Evolutionary conservation across 2,888 invertebrate species (phyloP), one percentile per base, ranked within the genome.

Genomic region (Eristalis pertinax): DNA sequence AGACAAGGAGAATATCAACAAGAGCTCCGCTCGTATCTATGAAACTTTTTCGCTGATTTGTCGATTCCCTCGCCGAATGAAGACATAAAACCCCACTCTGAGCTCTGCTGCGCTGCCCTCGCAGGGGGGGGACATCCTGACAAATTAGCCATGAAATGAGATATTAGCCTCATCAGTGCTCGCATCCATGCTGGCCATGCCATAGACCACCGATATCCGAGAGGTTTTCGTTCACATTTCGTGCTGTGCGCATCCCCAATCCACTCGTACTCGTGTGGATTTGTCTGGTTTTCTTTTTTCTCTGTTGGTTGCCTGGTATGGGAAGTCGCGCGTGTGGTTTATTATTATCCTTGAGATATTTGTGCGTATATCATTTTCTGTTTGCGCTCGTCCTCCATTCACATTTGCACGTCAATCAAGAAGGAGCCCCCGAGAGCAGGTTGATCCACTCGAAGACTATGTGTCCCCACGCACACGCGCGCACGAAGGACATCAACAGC

Each of bases 91-190:
- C n/a, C 19, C 50, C 50, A 22, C 50, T 19, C 8, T n/a, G n/a
- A 50, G 19, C 50, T 38, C 13, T 38, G 38, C 8, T 2, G 13
- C 13, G 35, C 43, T n/a, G n/a, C n/a, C 15, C 58, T 10, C 10
- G 10, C n/a, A n/a, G n/a, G n/a, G n/a, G 2, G 24, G 26, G 13
- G 13, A 24, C 8, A 60, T 26, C 15, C 7, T 60, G 24, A 26
- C 60, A 60, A 29, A 60, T 60, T 60, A 60, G 24, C 60, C 60
- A 29, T 60, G 60, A 60, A 60, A 60, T 15, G 60, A 60, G 60
- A 60, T 29, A 29, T 60, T 60, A 5, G 60, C 26, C 26, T 26
- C 60, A 29, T 60, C 60, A 29, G 15, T 15, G 60, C 26, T 13
- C 24, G 11, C 24, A 26, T 58, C 58, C 58, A 58, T n/a, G 2